Percentiles rank a stretch among this genome's conserved stretches.
These are phyloP conservation scores for Baryphthengus martii DNA, from an alignment of 2,113 vertebrate genomes.

Conservation along the genomic window DNA sequence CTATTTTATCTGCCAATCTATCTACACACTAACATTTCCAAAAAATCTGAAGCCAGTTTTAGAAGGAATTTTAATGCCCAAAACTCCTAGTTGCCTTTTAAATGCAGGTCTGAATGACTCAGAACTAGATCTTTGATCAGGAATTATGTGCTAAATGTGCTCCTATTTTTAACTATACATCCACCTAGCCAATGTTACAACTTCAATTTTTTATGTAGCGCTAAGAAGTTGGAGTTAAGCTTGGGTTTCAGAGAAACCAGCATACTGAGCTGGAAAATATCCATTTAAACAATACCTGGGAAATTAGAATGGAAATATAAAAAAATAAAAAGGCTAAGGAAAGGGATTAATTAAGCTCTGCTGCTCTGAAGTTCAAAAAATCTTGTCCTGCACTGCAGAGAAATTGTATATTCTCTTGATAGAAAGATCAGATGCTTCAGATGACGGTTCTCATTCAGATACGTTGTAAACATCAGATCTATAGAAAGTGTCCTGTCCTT, in stretches of 20 bases:
- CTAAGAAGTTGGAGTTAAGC: background rate
- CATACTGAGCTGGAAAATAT: background rate
- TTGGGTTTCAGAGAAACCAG: background rate
- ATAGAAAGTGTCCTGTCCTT: background rate
- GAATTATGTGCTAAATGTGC: background rate
- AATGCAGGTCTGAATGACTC: background rate
- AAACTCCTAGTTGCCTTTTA: background rate
- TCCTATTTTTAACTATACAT: background rate
- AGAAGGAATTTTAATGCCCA: background rate
- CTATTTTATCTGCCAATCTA: background rate
- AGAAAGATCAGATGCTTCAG: background rate
- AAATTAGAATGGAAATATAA: background rate
- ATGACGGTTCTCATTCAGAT: background rate
- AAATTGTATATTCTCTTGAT: background rate
- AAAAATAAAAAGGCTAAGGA: background rate
- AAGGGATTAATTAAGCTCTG: background rate
- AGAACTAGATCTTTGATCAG: background rate
- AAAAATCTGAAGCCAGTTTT: background rate
- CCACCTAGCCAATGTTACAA: background rate
- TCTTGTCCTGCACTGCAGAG: background rate
- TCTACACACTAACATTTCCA: background rate
- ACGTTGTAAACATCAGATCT: background rate
- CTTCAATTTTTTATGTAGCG: fast-evolving
- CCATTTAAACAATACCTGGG: background rate
- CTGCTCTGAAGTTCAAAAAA: background rate